These are phyloP conservation scores for Anthoscopus minutus DNA, from an alignment of 2,113 vertebrate genomes.

Conservation along the genomic window DNA sequence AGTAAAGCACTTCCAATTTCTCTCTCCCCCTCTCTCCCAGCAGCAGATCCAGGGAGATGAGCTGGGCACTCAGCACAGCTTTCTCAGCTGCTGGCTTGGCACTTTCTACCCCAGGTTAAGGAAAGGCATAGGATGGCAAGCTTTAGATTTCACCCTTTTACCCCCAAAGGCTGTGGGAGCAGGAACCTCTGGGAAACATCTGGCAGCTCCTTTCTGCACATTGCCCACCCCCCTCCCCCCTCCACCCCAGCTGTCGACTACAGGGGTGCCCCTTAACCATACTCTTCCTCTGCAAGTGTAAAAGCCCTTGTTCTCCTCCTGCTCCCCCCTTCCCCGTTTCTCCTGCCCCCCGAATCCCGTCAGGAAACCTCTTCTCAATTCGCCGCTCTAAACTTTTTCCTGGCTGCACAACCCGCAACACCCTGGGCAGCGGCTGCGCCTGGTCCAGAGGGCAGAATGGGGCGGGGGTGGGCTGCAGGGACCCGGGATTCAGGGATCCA, in stretches of 20 bases:
- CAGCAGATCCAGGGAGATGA: background rate
- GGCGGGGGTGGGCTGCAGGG: background rate
- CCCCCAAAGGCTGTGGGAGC: background rate
- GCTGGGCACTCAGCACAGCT: background rate
- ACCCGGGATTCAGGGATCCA: background rate
- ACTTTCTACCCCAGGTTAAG: background rate
- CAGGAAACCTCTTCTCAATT: background rate
- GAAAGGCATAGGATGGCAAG: background rate
- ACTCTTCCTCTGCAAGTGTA: background rate
- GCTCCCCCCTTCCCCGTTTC: background rate
- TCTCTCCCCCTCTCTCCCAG: background rate
- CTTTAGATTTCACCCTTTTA: background rate
- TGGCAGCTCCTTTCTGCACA: background rate
- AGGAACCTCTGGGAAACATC: background rate
- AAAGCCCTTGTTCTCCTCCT: background rate
- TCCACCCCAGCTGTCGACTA: background rate
- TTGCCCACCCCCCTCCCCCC: rapidly evolving
- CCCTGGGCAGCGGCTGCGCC: background rate
- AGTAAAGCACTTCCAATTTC: background rate
- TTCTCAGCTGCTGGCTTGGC: background rate
- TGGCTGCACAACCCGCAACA: background rate
- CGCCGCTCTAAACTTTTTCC: background rate
- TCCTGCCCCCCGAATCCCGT: background rate
- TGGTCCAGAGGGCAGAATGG: background rate
- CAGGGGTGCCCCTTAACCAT: background rate